Conservation (phyloP, 2,113 vertebrate genomes). For the Brienomyrus longianalis region DNA sequence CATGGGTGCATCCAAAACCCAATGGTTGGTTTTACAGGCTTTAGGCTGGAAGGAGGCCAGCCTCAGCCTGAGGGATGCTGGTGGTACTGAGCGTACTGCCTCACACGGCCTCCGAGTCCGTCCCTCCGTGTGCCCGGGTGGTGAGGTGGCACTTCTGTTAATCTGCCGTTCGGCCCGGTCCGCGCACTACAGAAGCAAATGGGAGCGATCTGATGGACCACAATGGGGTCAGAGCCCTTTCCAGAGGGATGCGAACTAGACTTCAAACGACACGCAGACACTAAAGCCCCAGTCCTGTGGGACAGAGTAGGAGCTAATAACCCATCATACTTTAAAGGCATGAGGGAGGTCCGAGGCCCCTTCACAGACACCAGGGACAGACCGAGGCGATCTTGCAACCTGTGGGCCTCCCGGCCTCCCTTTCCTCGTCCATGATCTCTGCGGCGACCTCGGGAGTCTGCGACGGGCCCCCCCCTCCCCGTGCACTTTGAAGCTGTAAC, state of each 20-base stretch:
- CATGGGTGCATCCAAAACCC: background rate
- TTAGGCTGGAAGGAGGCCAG: background rate
- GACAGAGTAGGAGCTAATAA: slow-evolving; percentile 65
- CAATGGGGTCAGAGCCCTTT: slow-evolving; percentile 23
- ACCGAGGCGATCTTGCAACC: slow-evolving; percentile 42
- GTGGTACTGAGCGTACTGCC: background rate
- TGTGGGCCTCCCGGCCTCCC: slow-evolving; percentile 18
- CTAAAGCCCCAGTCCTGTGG: slow-evolving; percentile 55
- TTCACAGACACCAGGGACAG: slow-evolving; percentile 47
- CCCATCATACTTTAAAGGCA: slow-evolving; percentile 62
- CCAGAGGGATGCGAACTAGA: slow-evolving; percentile 35
- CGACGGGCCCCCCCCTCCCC: slow-evolving; percentile 56
- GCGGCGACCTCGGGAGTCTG: slow-evolving; percentile 47
- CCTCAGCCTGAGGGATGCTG: background rate
- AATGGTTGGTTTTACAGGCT: background rate
- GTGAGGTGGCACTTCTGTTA: background rate
- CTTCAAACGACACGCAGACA: slow-evolving; percentile 52
- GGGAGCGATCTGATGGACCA: background rate
- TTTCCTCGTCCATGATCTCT: slow-evolving; percentile 50
- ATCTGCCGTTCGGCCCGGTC: background rate
- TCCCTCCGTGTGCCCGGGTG: too few relatives aligned
- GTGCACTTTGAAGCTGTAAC: slow-evolving; percentile 54
- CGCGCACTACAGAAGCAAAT: background rate
- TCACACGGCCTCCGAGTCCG: too few relatives aligned
- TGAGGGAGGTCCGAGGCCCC: slow-evolving; percentile 59